Conservation (phyloP, 2,797 vertebrate species). For the Picus viridis region DNA sequence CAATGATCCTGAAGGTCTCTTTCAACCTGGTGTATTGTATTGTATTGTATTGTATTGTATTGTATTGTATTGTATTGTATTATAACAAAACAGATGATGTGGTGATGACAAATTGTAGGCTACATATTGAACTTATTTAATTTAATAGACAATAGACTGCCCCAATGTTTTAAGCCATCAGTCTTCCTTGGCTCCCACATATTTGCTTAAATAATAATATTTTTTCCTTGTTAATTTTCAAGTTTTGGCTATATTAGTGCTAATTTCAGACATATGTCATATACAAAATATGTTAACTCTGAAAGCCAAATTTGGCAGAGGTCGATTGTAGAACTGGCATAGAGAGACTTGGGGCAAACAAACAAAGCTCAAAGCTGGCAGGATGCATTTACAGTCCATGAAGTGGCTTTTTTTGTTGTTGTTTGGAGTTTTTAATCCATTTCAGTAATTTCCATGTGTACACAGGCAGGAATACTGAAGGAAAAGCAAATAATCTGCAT, state of each 20-base stretch:
- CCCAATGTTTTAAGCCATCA: conserved; percentile 68
- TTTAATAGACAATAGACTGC: conserved; percentile 68
- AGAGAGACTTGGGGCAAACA: conserved; percentile 65
- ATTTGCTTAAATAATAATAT: conserved; percentile 74
- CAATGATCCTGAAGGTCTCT: too few relatives aligned
- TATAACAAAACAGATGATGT: not conserved
- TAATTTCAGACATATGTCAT: conserved; percentile 80
- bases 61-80: too few relatives aligned
- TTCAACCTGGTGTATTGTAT: too few relatives aligned
- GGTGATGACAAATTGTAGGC: conserved; percentile 46
- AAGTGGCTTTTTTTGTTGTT: not conserved
- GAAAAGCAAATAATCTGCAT: conserved; percentile 6
- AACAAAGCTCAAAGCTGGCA: conserved; percentile 63
- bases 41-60: too few relatives aligned
- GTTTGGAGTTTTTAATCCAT: not conserved
- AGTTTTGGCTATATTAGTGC: conserved; percentile 70
- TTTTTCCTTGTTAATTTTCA: conserved; percentile 75
- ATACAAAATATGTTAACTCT: conserved; percentile 77
- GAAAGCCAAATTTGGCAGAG: conserved; percentile 73
- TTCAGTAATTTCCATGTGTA: conserved; percentile 28
- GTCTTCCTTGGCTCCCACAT: conserved; percentile 68
- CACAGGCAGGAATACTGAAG: conserved; percentile 13
- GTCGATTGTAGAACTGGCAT: conserved; percentile 57
- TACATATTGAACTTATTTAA: conserved; percentile 65
- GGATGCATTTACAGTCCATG: not conserved